These are phyloP conservation scores for Patiria pectinifera DNA, from an alignment of 53 echinoderm and acorn worm species.

Conservation along the genomic window DNA sequence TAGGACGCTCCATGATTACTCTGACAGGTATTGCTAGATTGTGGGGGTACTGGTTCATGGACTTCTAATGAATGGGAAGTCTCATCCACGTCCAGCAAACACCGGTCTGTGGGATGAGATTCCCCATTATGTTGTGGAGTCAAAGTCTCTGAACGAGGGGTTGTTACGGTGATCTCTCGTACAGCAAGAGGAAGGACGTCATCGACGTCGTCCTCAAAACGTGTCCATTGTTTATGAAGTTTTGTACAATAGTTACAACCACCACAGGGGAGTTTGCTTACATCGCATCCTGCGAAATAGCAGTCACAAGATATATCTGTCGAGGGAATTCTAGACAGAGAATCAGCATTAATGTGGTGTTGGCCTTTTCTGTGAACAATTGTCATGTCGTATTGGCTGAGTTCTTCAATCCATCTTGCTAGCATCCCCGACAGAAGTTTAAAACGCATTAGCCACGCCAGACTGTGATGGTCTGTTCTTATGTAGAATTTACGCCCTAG, in stretches of 20 bases:
- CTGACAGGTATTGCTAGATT: background rate
- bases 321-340: slow-evolving; percentile 41
- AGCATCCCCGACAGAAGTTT: slow-evolving; percentile 33
- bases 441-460: slow-evolving; percentile 63
- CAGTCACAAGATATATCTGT: background rate
- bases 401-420: slow-evolving; percentile 38
- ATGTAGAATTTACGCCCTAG: slow-evolving; percentile 59
- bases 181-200: slow-evolving; percentile 2
- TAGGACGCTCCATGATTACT: background rate
- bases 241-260: slow-evolving; percentile 48
- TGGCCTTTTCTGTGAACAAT: slow-evolving; percentile 69
- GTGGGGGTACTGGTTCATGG: background rate
- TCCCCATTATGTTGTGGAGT: no score
- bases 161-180: background rate
- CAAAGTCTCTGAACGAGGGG: no score
- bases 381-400: slow-evolving; percentile 71
- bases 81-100: no score
- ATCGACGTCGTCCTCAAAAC: slow-evolving; percentile 16
- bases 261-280: slow-evolving; percentile 57
- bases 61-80: background rate
- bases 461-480: slow-evolving; percentile 60
- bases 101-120: no score
- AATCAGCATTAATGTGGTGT: slow-evolving; percentile 61
- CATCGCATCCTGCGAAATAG: slow-evolving; percentile 40
- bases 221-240: slow-evolving; percentile 34